Evolutionary conservation across 2,888 invertebrate genomes (phyloP), one percentile per base, ranked within the genome.

Genomic region (Drosophila histrio): DNA sequence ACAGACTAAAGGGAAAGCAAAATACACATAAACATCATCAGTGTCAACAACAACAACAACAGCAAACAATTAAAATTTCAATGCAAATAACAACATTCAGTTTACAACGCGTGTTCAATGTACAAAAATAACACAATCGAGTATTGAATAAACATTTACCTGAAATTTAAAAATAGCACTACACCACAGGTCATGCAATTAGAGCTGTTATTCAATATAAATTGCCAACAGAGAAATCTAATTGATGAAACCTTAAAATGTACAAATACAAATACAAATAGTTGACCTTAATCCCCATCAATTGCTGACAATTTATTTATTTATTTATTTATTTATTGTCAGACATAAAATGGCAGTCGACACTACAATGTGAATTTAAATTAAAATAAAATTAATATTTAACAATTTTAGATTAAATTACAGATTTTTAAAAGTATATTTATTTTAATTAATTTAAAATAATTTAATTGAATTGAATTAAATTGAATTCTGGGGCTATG

Each of bases 1-100:
- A 9, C 5, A 8, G 8, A 13, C 44, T 21, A 38, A 13, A 47
- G 32, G 43, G 24, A 30, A 49, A 60, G 21, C 38, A 50, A 57
- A 49, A 49, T 9, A 53, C 13, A 13, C 30, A 15, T 19, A 21
- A 39, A 30, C 64, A 53, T 50, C 59, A 58, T 49, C 61, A 62
- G 46, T 75, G 82, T 81, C 79, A 72, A 82, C 60, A 74, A 38
- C 78, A 70, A 80, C 57, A 72, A 36, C 57, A 64, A 64, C 26
- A 34, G 46, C 81, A 77, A 71, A 78, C 76, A 76, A 79, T 84
- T 79, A 81, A 58, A 71, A 60, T 68, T 65, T 70, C 61, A 69
- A 62, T 66, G 32, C 61, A 77, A 77, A 74, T 65, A 76, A 52
- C 8, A 39, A 6, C 13, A 28, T 63, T 59, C 26, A 17, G n/a